Conservation (phyloP, 2,797 vertebrate genomes). For the Hydrocynus forskahlii region DNA sequence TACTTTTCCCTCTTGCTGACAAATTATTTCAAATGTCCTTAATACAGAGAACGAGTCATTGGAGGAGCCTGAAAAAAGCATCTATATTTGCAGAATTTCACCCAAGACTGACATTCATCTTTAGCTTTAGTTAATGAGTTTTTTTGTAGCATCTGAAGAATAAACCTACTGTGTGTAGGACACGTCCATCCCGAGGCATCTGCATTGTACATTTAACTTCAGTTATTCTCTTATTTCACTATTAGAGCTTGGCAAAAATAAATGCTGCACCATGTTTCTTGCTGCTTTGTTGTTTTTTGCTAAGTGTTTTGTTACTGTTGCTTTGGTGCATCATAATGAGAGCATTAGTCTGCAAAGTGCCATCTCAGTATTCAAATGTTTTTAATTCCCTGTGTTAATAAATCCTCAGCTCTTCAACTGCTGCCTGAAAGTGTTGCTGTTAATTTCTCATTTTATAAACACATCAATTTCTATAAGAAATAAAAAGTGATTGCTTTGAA, state of each 20-base stretch:
- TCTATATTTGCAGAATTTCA: conserved; percentile 9
- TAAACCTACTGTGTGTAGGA: neutral
- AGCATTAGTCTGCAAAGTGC: too few species aligned
- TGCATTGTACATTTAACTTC: neutral
- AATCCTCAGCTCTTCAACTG: too few species aligned
- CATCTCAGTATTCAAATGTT: too few species aligned
- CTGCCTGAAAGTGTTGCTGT: too few species aligned
- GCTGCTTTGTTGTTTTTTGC: neutral
- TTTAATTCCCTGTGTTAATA: too few species aligned
- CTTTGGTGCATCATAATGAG: neutral
- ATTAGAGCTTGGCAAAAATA: neutral
- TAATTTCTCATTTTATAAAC: too few species aligned
- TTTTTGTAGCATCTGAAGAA: neutral
- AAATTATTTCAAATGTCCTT: conserved; percentile 28
- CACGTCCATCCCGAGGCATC: too few species aligned
- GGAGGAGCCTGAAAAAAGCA: conserved; percentile 14
- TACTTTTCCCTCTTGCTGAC: conserved; percentile 3
- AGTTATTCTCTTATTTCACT: neutral
- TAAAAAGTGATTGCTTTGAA: too few species aligned
- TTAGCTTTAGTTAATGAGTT: neutral
- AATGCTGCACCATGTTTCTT: neutral
- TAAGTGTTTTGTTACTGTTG: neutral
- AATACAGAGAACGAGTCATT: conserved; percentile 33
- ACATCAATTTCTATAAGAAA: too few species aligned
- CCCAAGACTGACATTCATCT: conserved; percentile 17